These are phyloP conservation scores for Trachelipus rathkii DNA, from an alignment of 1,140 invertebrate genomes.

Conservation along the genomic window DNA sequence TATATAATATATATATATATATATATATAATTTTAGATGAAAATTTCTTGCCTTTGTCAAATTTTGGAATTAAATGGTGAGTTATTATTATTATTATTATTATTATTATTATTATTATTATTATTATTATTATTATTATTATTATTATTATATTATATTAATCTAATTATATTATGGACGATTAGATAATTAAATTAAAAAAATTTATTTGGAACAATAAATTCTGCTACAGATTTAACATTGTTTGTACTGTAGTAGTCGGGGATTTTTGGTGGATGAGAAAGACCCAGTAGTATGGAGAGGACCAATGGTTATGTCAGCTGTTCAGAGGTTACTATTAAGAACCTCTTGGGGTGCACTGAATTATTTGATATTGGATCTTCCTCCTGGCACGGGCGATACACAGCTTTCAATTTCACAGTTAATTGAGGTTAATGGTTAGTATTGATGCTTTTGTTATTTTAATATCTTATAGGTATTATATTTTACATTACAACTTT, in stretches of 20 bases:
- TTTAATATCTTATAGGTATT: too few relatives aligned
- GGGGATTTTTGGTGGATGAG: conserved; percentile 74
- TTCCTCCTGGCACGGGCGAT: conserved; percentile 87
- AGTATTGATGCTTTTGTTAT: neutral
- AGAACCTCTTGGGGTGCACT: conserved; percentile 76
- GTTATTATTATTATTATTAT: too few relatives aligned
- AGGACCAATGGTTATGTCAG: conserved; percentile 91
- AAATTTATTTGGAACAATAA: too few relatives aligned
- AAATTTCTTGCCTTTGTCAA: too few relatives aligned
- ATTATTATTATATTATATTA: conserved; percentile 5
- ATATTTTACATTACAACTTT: too few relatives aligned
- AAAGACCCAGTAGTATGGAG: conserved; percentile 79
- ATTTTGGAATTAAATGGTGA: too few relatives aligned
- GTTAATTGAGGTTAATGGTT: conserved; percentile 62
- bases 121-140: neutral
- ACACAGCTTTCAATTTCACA: conserved; percentile 82
- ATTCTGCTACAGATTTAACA: neutral
- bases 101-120: too few relatives aligned
- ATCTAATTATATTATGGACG: neutral
- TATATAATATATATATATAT: too few relatives aligned
- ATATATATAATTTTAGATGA: too few relatives aligned
- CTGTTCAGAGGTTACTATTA: conserved; percentile 73
- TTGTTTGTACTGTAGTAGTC: conserved; percentile 55
- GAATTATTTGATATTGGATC: conserved; percentile 79
- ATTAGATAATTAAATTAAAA: too few relatives aligned